Percentiles rank a stretch among this genome's conserved stretches.
These are phyloP conservation scores for Sphaerophoria rueppellii DNA, from an alignment of 2,888 invertebrate genomes.

Conservation along the genomic window DNA sequence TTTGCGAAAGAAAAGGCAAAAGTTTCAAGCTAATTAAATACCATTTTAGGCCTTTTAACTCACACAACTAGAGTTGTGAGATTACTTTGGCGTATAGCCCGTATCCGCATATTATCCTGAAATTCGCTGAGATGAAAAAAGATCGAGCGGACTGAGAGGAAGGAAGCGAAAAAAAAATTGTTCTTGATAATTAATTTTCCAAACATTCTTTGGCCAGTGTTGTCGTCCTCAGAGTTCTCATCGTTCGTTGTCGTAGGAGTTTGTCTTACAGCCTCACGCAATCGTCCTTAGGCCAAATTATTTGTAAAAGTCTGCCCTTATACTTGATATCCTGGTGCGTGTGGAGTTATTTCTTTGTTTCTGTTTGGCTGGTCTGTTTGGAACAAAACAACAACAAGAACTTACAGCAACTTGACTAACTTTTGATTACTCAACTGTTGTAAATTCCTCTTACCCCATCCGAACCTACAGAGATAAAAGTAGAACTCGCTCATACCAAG, in stretches of 20 bases:
- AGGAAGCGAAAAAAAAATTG: conserved; percentile 6
- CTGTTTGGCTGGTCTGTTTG: neutral
- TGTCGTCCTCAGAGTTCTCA: conserved; percentile 1
- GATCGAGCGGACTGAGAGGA: neutral
- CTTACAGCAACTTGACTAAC: conserved; percentile 68
- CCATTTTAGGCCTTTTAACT: conserved; percentile 59
- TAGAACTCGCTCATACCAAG: conserved; percentile 10
- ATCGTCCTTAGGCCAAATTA: conserved; percentile 33
- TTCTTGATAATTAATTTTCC: conserved; percentile 63
- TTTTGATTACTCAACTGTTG: conserved; percentile 73
- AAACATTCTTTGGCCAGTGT: conserved; percentile 52
- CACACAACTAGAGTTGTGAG: conserved; percentile 2
- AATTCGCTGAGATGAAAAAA: neutral
- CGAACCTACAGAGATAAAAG: conserved; percentile 34
- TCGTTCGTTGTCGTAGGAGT: neutral
- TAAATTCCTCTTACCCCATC: conserved; percentile 61
- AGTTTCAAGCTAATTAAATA: conserved; percentile 68
- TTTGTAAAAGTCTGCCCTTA: conserved; percentile 41
- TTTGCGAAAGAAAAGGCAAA: conserved; percentile 23
- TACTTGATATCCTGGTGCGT: conserved; percentile 31
- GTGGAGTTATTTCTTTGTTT: conserved; percentile 17
- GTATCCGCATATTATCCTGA: conserved; percentile 25
- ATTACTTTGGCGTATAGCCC: conserved; percentile 7
- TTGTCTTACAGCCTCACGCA: conserved; percentile 3
- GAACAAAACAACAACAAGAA: conserved; percentile 27